Base-by-base conservation (phyloP, 1,140 invertebrate genomes). In the Eurosta solidaginis region DNA sequence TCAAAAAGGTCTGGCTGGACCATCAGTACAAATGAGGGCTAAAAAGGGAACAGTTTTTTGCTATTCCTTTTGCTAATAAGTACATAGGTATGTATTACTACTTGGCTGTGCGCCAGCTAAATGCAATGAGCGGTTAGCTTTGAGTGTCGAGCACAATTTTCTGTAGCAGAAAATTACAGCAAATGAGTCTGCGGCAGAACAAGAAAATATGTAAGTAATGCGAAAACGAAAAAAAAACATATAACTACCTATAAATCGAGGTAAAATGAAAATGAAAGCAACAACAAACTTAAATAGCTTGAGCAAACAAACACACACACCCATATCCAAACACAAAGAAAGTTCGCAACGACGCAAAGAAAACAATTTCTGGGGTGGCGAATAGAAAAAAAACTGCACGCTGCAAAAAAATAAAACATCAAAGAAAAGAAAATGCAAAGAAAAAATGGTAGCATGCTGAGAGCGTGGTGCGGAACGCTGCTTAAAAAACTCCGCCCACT, bases 401-500 rank as follows among this genome's bases (percentile, higher is more conserved):
- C 77, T 78, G 52, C 45, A 80, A 74, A 80, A 82, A 73, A 78
- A 79, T 80, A 50, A 52, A 45, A 78, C 82, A 85, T 84, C 81
- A 85, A 85, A 85, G 84, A 68, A 73, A 77, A 52, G 52, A 52
- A 44, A n/a, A n/a, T n/a, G n/a, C n/a, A n/a, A 49, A 27, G 6
- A 63, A 73, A 76, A 79, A 76, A 79, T 79, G 73, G 54, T 29
- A 76, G 59, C 81, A 6, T 5, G 25, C 33, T 52, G 29, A 9
- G 59, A 17, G 29, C 59, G 29, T 20, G 59, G 59, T 63, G 59
- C n/a, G 59, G 59, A 22, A 68, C 59, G 59, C 9, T 36, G 36
- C 3, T 84, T 85, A 86, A 84, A 87, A 86, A 87, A 87, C 85
- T 87, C 85, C 85, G 85, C 85, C 85, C 85, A 82, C 84, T 86